Evolutionary conservation across 2,888 invertebrate species (phyloP).

Genomic region (Eudemis profundana): DNA sequence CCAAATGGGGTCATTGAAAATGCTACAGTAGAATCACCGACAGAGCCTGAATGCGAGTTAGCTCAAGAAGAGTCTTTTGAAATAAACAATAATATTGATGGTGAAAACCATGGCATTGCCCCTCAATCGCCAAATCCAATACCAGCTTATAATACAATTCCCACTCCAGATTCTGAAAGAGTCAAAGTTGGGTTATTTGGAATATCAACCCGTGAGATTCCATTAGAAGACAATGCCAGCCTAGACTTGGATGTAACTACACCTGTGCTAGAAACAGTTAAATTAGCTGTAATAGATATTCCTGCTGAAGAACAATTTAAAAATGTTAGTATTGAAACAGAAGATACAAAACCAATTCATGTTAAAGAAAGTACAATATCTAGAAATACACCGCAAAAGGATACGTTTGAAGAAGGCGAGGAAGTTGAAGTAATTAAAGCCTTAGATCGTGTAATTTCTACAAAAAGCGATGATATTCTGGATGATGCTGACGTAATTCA

Average conservation of each 20-base stretch:
- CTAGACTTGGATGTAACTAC: slow-evolving; percentile 8
- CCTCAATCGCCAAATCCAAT: slow-evolving; percentile 1
- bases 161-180: slow-evolving; percentile 37
- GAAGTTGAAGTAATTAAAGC: slow-evolving; percentile 37
- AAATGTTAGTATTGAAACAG: not conserved
- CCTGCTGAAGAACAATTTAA: not conserved
- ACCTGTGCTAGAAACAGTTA: slow-evolving; percentile 29
- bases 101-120: not conserved
- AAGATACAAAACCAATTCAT: not conserved
- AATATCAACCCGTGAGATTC: slow-evolving; percentile 2
- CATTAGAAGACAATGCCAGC: slow-evolving; percentile 14
- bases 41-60: not conserved
- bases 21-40: not conserved
- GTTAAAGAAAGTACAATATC: slow-evolving; percentile 2
- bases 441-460: slow-evolving; percentile 34
- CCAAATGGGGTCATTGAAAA: not conserved
- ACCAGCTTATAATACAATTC: slow-evolving; percentile 20
- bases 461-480: slow-evolving; percentile 1
- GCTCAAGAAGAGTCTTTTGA: not conserved
- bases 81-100: not conserved
- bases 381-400: not conserved
- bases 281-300: slow-evolving; percentile 24
- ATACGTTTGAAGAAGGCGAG: not conserved
- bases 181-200: slow-evolving; percentile 39
- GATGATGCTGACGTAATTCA: too few relatives aligned